phyloP scores from a whole-genome alignment of 1,140 invertebrate genomes.

The Drosophila virilis region DNA sequence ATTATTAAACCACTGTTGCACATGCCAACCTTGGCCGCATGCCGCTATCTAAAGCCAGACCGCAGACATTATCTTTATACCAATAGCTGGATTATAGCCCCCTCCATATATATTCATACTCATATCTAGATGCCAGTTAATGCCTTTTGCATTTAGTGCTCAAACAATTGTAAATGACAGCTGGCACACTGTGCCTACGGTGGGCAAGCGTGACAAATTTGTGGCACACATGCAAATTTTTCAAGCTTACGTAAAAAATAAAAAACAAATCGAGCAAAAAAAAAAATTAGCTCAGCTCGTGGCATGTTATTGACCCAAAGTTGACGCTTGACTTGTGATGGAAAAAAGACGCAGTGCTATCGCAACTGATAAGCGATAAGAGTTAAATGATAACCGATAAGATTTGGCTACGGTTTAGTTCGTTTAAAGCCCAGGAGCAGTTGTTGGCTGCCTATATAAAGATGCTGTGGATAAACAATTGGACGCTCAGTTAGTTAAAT shows the following conservation, averaged over 20 bases:
- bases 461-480: slow-evolving; percentile 29
- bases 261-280: slow-evolving; percentile 23
- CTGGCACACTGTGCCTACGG: slow-evolving; percentile 14
- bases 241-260: slow-evolving; percentile 54
- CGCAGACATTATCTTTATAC: slow-evolving; percentile 40
- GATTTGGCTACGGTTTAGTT: slow-evolving; percentile 32
- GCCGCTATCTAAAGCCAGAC: slow-evolving; percentile 32
- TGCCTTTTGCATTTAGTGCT: slow-evolving; percentile 9
- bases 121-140: slow-evolving; percentile 25
- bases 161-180: slow-evolving; percentile 1
- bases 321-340: slow-evolving; percentile 21
- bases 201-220: slow-evolving; percentile 52
- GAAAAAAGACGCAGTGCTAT: slow-evolving; percentile 68
- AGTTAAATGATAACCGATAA: slow-evolving; percentile 7
- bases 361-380: slow-evolving; percentile 36
- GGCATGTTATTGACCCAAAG: slow-evolving; percentile 56
- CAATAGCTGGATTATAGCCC: slow-evolving; percentile 1
- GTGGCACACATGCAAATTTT: slow-evolving; percentile 70
- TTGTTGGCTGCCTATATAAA: slow-evolving; percentile 27
- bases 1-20: slow-evolving; percentile 26
- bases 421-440: slow-evolving; percentile 25
- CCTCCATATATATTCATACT: slow-evolving; percentile 1
- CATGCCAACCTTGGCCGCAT: slow-evolving; percentile 25
- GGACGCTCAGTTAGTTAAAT: slow-evolving; percentile 31
- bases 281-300: slow-evolving; percentile 18